Conservation (phyloP, 2,113 vertebrate genomes). For the Eonycteris spelaea region DNA sequence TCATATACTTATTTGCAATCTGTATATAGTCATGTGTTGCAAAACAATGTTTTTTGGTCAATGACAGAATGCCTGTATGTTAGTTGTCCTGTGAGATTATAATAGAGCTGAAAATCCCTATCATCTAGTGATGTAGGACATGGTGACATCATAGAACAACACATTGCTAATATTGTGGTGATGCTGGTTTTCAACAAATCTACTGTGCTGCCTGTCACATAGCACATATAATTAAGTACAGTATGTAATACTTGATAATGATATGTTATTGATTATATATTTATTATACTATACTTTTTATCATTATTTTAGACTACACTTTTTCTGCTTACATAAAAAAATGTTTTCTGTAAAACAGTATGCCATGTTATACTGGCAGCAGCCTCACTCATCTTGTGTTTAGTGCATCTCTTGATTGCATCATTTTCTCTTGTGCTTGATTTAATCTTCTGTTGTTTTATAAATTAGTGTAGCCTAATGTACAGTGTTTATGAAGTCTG, state of each 20-base stretch:
- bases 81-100: neutral
- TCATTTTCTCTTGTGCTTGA: neutral
- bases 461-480: neutral
- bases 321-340: neutral
- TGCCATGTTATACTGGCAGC: neutral
- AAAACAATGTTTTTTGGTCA: neutral
- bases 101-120: neutral
- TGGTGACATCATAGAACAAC: neutral
- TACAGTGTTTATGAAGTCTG: neutral
- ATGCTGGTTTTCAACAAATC: neutral
- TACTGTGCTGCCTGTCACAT: neutral
- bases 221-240: neutral
- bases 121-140: neutral
- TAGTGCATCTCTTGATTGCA: neutral
- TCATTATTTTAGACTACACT: neutral
- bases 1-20: neutral
- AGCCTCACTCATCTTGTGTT: neutral
- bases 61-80: neutral
- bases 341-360: neutral
- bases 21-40: neutral
- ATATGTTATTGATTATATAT: too few species aligned
- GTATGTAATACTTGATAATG: neutral
- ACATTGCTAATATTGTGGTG: neutral
- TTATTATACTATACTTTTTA: neutral
- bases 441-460: neutral